A percentile compares a stretch with the other conserved stretches of the same genome.
These are phyloP conservation scores for Campylomormyrus numenius DNA, from an alignment of 2,113 vertebrate species.

Conservation along the genomic window DNA sequence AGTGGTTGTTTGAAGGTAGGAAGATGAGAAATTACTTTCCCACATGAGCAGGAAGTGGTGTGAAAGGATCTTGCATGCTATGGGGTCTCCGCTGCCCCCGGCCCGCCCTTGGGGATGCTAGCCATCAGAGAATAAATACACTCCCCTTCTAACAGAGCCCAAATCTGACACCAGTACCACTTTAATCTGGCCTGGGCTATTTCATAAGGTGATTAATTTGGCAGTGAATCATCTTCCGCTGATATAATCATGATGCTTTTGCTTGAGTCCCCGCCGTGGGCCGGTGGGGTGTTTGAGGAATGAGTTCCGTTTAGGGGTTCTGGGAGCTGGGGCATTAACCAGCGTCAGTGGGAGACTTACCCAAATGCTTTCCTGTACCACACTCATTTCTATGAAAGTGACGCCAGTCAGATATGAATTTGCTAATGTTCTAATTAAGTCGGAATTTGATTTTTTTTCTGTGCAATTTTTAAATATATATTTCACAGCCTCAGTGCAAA, in stretches of 20 bases:
- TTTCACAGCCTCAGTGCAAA: neutral
- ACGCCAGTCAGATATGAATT: neutral
- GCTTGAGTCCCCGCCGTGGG: neutral
- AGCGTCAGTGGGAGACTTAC: neutral
- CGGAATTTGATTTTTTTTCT: neutral
- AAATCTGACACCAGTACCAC: neutral
- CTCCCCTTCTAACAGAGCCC: neutral
- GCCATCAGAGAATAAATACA: neutral
- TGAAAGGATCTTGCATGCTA: neutral
- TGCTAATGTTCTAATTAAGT: neutral
- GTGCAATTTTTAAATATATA: neutral
- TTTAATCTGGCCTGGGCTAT: conserved; percentile 37
- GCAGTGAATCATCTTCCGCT: conserved; percentile 40
- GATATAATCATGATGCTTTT: neutral
- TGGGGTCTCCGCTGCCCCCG: neutral
- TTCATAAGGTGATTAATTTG: conserved; percentile 48
- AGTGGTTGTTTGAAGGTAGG: neutral
- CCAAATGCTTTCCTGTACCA: neutral
- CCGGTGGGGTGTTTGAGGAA: neutral
- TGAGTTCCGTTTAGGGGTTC: neutral
- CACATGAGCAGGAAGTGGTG: neutral
- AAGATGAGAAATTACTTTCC: neutral
- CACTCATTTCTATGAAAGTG: neutral
- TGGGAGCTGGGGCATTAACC: neutral
- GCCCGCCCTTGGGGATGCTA: neutral